Evolutionary conservation across 2,888 invertebrate genomes (phyloP), one percentile per base, ranked within the genome.

Genomic region (Andrena marginata): DNA sequence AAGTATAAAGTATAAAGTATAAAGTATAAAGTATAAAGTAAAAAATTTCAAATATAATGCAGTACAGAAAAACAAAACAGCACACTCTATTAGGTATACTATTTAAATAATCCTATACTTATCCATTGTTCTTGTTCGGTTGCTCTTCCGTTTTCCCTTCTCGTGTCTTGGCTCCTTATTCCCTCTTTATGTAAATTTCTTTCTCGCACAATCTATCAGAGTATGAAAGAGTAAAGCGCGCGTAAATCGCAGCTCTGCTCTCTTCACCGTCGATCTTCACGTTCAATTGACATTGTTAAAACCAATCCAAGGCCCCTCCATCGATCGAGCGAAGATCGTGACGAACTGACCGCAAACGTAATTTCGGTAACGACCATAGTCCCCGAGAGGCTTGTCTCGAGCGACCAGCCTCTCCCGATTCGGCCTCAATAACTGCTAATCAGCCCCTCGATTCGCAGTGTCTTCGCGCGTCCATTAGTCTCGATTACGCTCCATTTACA

Each of bases 401-500:
- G 10, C 23, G 29, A 23, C 23, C 20, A 16, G 23, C 5, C 23
- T 10, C 62, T 33, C 54, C 42, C 67, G 71, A 68, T 80, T 54
- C 62, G 68, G 54, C 62, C 48, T 26, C 65, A 67, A 74, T 78
- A 68, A 49, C 4, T 64, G 48, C 69, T 69, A 65, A 81, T 73
- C 69, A 69, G 31, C 64, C 51, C 2, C 56, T 65, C 42, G 69
- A 62, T 68, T 68, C 67, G 76, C 54, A 16, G 4, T 13, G 49
- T 5, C 64, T 49, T 62, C 42, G 59, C 10, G 42, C 13, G 65
- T 60, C 78, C 70, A 78, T 74, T 78, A 51, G 67, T 70, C 54
- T 60, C 69, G 78, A 74, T 74, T 74, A 71, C 60, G 60, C 31
- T 49, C 65, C 74, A 67, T 69, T 81, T 63, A 48, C 35, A 70